phyloP scores from a whole-genome alignment of 2,888 invertebrate species.

The Meteorus colon region DNA sequence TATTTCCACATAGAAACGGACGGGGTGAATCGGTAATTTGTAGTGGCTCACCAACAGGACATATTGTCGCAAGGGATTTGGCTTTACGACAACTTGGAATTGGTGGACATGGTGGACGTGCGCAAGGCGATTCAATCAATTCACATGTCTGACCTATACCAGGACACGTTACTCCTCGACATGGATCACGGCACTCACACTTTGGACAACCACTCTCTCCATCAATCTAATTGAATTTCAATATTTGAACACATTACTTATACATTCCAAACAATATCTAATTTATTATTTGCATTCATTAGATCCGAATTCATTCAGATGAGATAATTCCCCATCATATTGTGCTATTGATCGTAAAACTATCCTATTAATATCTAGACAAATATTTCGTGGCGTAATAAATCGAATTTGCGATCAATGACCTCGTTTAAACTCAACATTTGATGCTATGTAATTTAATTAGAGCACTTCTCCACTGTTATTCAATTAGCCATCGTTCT shows the following conservation, averaged over 20 bases:
- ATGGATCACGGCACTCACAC: slow-evolving; percentile 89
- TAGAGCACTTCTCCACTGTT: too few relatives aligned
- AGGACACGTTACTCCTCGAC: slow-evolving; percentile 84
- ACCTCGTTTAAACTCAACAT: too few relatives aligned
- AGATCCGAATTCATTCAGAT: too few relatives aligned
- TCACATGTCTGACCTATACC: slow-evolving; percentile 83
- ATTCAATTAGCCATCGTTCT: too few relatives aligned
- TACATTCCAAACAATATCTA: not conserved
- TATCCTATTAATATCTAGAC: too few relatives aligned
- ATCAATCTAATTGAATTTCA: slow-evolving; percentile 61
- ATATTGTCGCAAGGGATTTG: slow-evolving; percentile 83
- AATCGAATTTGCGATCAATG: too few relatives aligned
- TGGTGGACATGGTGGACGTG: slow-evolving; percentile 87
- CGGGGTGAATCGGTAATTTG: slow-evolving; percentile 79
- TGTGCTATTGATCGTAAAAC: too few relatives aligned
- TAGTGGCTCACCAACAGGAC: slow-evolving; percentile 79
- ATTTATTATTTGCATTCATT: too few relatives aligned
- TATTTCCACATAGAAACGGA: slow-evolving; percentile 88
- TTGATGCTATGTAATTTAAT: too few relatives aligned
- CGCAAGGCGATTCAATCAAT: slow-evolving; percentile 85
- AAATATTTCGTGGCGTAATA: too few relatives aligned
- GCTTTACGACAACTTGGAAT: slow-evolving; percentile 87
- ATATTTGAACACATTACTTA: slow-evolving; percentile 3
- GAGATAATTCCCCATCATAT: too few relatives aligned
- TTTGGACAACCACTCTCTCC: slow-evolving; percentile 80